Evolutionary conservation across 53 echinoderm and acorn worm species (phyloP).

Genomic region (Patiria pectinifera): DNA sequence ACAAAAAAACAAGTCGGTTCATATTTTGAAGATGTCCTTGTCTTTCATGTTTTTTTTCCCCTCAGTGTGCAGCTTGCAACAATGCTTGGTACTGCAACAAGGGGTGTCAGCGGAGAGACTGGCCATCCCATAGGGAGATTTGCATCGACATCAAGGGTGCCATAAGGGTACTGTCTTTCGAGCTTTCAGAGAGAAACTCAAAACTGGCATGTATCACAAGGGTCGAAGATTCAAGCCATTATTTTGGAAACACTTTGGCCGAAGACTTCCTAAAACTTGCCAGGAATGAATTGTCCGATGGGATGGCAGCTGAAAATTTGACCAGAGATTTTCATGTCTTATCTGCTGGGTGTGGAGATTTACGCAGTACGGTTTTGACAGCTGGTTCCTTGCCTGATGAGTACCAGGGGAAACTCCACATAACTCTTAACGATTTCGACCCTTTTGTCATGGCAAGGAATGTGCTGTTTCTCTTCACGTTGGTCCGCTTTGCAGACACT

Average conservation of each 20-base stretch:
- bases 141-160: not conserved
- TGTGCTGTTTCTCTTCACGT: conserved; percentile 48
- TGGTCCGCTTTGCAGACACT: conserved; percentile 24
- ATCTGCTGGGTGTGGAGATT: conserved; percentile 63
- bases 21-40: not conserved
- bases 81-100: conserved; percentile 38
- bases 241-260: conserved; percentile 65
- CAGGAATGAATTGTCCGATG: conserved; percentile 52
- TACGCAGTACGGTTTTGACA: conserved; percentile 62
- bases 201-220: not conserved
- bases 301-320: not conserved
- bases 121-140: conserved; percentile 37
- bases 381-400: conserved; percentile 46
- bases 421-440: conserved; percentile 55
- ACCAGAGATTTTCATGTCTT: conserved; percentile 53
- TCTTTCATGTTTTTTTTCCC: not conserved
- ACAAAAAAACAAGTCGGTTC: not conserved
- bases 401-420: conserved; percentile 20
- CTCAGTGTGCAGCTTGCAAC: conserved; percentile 56
- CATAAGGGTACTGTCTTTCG: not conserved
- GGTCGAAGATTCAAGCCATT: conserved; percentile 38
- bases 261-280: conserved; percentile 49
- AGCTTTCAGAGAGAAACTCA: not conserved
- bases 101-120: conserved; percentile 30
- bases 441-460: conserved; percentile 60